Conservation (phyloP, 2,113 vertebrate genomes). For the Nothocercus julius region DNA sequence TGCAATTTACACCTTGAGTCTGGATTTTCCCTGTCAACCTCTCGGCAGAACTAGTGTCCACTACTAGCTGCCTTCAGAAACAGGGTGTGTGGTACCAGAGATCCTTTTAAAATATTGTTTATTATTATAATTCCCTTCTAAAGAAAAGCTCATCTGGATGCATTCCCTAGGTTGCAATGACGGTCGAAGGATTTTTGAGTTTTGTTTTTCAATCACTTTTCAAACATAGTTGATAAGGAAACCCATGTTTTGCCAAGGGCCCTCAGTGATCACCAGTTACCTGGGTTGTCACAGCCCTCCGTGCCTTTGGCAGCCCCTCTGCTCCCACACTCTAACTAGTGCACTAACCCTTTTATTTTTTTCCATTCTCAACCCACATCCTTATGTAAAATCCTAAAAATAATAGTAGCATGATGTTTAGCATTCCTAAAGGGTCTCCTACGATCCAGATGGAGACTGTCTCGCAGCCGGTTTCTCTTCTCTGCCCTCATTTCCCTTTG, state of each 20-base stretch:
- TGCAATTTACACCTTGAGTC: background rate
- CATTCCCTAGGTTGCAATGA: background rate
- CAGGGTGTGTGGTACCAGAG: background rate
- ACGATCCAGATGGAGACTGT: background rate
- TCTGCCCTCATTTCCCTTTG: background rate
- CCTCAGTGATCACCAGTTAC: background rate
- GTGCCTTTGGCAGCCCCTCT: background rate
- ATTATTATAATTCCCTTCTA: background rate
- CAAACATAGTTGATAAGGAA: background rate
- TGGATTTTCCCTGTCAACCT: background rate
- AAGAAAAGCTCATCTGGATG: background rate
- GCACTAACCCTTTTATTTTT: background rate
- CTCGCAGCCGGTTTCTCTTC: background rate
- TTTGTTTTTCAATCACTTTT: background rate
- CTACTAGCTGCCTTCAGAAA: background rate
- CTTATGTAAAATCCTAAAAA: background rate
- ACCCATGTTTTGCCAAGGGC: background rate
- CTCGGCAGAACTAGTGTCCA: background rate
- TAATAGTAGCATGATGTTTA: background rate
- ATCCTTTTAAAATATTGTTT: background rate
- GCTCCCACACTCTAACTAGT: background rate
- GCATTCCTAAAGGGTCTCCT: background rate
- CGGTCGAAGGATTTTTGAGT: fast-evolving
- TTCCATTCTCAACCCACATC: background rate
- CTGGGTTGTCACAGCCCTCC: background rate